Conservation (phyloP, 2,797 vertebrate species). For the Dallia pectoralis region DNA sequence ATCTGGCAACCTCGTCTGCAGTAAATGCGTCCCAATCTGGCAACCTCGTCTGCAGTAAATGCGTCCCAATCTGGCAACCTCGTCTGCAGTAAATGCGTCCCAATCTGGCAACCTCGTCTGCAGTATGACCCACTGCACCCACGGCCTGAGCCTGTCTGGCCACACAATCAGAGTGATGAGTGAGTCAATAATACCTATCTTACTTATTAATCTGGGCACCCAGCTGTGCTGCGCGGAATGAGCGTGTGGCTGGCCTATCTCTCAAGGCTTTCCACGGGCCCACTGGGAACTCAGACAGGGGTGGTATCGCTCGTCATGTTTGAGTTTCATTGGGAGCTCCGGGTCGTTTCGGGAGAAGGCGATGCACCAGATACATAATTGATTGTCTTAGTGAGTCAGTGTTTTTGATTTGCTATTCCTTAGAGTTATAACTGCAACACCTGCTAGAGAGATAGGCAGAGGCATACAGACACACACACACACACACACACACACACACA, state of each 20-base stretch:
- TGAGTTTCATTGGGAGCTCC: constrained; percentile 67
- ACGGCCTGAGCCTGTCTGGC: constrained; percentile 38
- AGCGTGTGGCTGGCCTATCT: constrained; percentile 52
- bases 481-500: constrained; percentile 1
- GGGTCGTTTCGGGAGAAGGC: constrained; percentile 56
- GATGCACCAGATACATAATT: constrained; percentile 53
- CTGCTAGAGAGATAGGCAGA: background rate
- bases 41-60: no score
- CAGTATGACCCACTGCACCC: constrained; percentile 47
- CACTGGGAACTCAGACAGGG: constrained; percentile 50
- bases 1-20: constrained; percentile 58
- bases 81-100: no score
- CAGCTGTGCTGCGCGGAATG: constrained; percentile 67
- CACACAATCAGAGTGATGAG: constrained; percentile 71
- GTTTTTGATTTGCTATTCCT: constrained; percentile 22
- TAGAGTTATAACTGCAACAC: background rate
- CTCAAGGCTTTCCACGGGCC: constrained; percentile 37
- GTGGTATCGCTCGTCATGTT: constrained; percentile 56
- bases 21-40: constrained; percentile 59
- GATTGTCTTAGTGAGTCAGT: constrained; percentile 47
- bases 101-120: constrained; percentile 55
- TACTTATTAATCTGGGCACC: constrained; percentile 72
- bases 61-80: constrained; percentile 55
- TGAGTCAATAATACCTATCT: constrained; percentile 74
- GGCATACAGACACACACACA: background rate